These are phyloP conservation scores for Artibeus jamaicensis DNA, from an alignment of 2,797 vertebrate species.

Conservation along the genomic window DNA sequence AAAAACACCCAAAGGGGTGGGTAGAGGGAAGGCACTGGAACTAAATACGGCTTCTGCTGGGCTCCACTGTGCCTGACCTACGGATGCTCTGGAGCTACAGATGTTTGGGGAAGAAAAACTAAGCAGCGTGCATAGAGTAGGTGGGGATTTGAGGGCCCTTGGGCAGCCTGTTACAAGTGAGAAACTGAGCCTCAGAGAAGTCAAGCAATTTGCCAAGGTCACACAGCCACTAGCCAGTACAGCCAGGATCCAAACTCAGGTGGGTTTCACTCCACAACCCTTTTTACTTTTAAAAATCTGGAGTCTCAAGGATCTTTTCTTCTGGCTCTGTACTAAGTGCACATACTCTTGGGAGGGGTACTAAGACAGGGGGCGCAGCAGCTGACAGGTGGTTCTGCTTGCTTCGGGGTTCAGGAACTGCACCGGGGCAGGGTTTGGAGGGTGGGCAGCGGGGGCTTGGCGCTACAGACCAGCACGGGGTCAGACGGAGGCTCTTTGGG, in stretches of 20 bases:
- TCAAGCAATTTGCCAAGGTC: background rate
- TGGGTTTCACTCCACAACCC: background rate
- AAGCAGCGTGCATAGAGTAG: background rate
- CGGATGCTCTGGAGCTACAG: background rate
- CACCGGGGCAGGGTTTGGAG: background rate
- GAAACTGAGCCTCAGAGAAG: background rate
- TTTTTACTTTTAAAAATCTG: background rate
- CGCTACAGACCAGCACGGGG: background rate
- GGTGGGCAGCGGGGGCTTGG: background rate
- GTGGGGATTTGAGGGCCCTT: background rate
- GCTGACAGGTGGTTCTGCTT: background rate
- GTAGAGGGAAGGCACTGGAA: background rate
- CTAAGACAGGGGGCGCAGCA: background rate
- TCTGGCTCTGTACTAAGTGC: background rate
- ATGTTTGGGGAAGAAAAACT: background rate
- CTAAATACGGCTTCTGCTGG: background rate
- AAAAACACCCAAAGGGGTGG: background rate
- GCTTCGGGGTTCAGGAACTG: background rate
- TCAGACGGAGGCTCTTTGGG: background rate
- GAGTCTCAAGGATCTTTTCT: background rate
- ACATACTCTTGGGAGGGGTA: background rate
- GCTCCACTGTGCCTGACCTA: background rate
- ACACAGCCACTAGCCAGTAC: background rate
- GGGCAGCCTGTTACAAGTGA: background rate
- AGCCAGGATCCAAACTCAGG: background rate